These are phyloP conservation scores for Carassius carassius DNA, from an alignment of 2,113 vertebrate genomes.

Conservation along the genomic window DNA sequence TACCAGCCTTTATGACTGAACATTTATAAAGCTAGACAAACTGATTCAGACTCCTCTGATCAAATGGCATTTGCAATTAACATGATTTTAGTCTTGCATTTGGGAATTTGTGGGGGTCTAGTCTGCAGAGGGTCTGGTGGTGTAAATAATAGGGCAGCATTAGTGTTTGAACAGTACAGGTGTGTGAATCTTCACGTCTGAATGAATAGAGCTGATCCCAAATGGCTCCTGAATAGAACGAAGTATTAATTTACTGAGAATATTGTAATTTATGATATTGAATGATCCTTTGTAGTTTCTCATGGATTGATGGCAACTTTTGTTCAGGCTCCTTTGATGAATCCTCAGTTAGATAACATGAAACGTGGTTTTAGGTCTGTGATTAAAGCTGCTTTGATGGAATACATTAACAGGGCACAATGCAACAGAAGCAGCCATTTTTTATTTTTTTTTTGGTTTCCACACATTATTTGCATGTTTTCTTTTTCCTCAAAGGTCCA, in stretches of 20 bases:
- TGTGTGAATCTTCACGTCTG: background rate
- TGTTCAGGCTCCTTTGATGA: conserved; percentile 66
- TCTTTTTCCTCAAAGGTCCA: conserved; percentile 15
- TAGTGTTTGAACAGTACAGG: conserved; percentile 21
- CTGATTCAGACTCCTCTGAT: background rate
- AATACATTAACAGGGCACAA: conserved; percentile 49
- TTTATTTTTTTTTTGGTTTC: conserved; percentile 40
- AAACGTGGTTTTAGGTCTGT: conserved; percentile 60
- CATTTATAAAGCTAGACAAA: background rate
- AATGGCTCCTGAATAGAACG: conserved; percentile 8
- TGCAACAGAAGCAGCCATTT: conserved; percentile 53
- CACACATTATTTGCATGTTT: conserved; percentile 36
- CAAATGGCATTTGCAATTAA: background rate
- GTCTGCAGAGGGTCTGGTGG: background rate
- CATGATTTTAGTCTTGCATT: background rate
- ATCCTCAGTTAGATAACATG: conserved; percentile 58
- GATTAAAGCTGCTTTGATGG: conserved; percentile 69
- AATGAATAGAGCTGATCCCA: background rate
- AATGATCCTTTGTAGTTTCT: conserved; percentile 32
- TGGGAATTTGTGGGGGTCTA: conserved; percentile 3
- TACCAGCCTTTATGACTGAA: background rate
- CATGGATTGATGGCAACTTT: conserved; percentile 51
- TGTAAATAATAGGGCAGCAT: background rate
- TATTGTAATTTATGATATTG: conserved; percentile 27
- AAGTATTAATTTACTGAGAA: conserved; percentile 15